These are phyloP conservation scores for Encarsia formosa DNA, from an alignment of 2,888 invertebrate genomes.

Conservation along the genomic window DNA sequence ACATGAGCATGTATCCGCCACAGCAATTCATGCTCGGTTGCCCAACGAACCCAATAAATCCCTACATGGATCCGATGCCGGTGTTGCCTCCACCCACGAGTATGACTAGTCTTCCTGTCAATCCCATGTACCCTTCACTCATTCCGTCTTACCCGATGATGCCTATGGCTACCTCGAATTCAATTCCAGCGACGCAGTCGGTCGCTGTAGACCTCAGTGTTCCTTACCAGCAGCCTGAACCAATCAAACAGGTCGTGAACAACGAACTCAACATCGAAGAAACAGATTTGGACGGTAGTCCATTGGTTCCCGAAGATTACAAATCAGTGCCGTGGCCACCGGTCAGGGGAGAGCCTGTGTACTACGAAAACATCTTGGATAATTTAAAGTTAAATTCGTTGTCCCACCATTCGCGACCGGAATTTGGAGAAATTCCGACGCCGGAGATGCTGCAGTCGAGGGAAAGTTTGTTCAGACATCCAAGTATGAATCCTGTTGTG, in stretches of 20 bases:
- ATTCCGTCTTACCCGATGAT: neutral
- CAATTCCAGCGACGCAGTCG: neutral
- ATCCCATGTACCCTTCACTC: constrained; percentile 4
- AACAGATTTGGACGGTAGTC: constrained; percentile 36
- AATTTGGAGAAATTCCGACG: constrained; percentile 39
- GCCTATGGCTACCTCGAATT: too few relatives aligned
- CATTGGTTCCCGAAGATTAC: constrained; percentile 33
- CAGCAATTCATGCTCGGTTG: constrained; percentile 8
- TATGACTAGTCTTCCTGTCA: constrained; percentile 4
- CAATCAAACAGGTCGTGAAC: neutral
- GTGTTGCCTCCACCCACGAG: neutral
- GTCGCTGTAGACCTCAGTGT: neutral
- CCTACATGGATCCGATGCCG: constrained; percentile 7
- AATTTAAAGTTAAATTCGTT: too few relatives aligned
- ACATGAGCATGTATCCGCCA: constrained; percentile 5
- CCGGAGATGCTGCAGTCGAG: constrained; percentile 27
- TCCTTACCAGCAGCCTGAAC: neutral
- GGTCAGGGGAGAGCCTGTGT: constrained; percentile 38
- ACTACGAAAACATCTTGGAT: constrained; percentile 38
- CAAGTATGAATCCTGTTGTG: constrained; percentile 39
- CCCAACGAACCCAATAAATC: neutral
- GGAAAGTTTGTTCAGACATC: constrained; percentile 40
- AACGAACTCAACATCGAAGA: constrained; percentile 20
- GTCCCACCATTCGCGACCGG: constrained; percentile 37
- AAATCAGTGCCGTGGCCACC: constrained; percentile 21